Evolutionary conservation across 2,797 vertebrate genomes (phyloP), one percentile per base, ranked within the genome.

Genomic region (Peromyscus attwateri): DNA sequence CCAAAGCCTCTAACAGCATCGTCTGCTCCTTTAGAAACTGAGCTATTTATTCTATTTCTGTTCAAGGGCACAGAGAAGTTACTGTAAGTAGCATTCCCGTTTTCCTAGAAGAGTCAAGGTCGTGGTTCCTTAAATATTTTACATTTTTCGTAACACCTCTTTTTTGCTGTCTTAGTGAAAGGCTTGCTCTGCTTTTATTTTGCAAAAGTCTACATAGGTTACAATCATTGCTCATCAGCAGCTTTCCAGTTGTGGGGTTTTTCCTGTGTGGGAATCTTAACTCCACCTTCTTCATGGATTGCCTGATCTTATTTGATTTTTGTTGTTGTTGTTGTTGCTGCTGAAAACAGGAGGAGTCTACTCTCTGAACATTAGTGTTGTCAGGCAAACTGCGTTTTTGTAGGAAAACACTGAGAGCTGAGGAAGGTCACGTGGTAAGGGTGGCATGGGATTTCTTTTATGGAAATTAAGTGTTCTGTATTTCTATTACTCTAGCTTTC

Each of bases 61-160:
- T 93, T 89, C 3, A 62, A 91, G 8, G 19, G 23, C 40, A 84
- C 68, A 49, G 40, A 76, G 7, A 34, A 89, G 64, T 93, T 40
- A 76, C 29, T 79, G 12, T n/a, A 85, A 64, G 5, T 89, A 49
- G 68, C 19, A 46, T 90, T 90, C 7, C n/a, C 84, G 37, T 82
- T 81, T 96, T 93, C 87, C 16, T 70, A 79, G 85, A 76, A 76
- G 80, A 64, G 64, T 43, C 31, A 46, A 40, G 19, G n/a, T 23
- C 49, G 73, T 37, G n/a, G 64, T 62, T 27, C 62, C 68, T 95
- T 93, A 97, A 60, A 84, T 91, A 62, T 52, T 91, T 96, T 83
- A 77, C 46, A 57, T 95, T 92, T 62, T 84, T 8, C 62, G 5
- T 70, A 94, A 46, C 25, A 81, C 12, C 3, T 40, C 43, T 60